phyloP scores from a whole-genome alignment of 2,797 vertebrate genomes.

The Macroramphosus scolopax region DNA sequence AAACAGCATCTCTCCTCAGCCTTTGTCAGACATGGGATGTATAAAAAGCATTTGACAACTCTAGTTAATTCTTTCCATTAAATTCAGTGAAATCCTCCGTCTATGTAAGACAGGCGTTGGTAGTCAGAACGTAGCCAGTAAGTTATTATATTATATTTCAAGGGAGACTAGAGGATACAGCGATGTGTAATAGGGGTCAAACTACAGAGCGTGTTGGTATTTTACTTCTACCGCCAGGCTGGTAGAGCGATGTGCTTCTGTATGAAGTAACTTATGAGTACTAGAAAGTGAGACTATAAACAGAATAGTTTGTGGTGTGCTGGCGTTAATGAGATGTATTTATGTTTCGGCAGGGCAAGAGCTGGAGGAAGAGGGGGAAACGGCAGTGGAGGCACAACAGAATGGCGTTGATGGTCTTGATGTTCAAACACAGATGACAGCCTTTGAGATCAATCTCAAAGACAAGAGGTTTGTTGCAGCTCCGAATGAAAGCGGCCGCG shows the following conservation, averaged over 20 bases:
- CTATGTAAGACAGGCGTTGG: background rate
- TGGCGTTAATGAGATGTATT: conserved; percentile 31
- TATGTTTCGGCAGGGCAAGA: conserved; percentile 73
- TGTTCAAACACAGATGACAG: conserved; percentile 74
- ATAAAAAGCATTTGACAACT: conserved; percentile 8
- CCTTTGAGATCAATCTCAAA: conserved; percentile 91
- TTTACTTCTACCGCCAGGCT: conserved; percentile 14
- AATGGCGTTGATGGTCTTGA: conserved; percentile 58
- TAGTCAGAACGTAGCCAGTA: conserved; percentile 18
- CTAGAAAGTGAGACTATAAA: conserved; percentile 4
- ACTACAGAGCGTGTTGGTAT: background rate
- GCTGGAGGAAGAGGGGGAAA: conserved; percentile 57
- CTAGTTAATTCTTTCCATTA: conserved; percentile 1
- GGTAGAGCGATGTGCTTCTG: background rate
- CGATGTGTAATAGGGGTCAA: conserved; percentile 19
- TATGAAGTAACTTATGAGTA: background rate
- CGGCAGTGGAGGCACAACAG: conserved; percentile 46
- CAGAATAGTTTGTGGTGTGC: conserved; percentile 13
- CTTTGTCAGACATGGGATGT: background rate
- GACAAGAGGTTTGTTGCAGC: conserved; percentile 83
- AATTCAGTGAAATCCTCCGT: conserved; percentile 13
- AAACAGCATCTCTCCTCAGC: background rate
- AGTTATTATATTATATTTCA: conserved; percentile 9
- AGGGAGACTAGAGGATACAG: conserved; percentile 10
- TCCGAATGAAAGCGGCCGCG: background rate